A percentile compares a stretch with the other conserved stretches of the same genome.
Evolutionary conservation across 2,797 vertebrate species (phyloP).

Genomic region (Ctenopoma multispine): DNA sequence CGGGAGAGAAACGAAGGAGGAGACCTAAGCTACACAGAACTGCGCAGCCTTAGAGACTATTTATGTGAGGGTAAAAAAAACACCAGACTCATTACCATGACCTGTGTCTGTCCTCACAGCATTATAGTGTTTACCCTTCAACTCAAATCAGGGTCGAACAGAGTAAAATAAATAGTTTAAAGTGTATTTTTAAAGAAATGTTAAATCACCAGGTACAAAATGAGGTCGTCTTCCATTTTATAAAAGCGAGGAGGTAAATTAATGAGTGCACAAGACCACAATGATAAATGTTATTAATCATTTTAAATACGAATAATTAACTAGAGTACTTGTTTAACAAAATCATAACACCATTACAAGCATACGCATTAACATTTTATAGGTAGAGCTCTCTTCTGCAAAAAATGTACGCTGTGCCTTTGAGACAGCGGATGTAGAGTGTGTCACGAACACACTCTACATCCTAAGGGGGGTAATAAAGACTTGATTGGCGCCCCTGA

Average conservation of each 20-base stretch:
- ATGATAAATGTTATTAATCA: constrained; percentile 17
- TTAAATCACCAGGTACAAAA: constrained; percentile 17
- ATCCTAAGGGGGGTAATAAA: background rate
- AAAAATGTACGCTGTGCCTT: constrained; percentile 18
- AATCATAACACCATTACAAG: constrained; percentile 53
- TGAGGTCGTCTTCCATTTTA: constrained; percentile 9
- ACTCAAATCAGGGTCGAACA: constrained; percentile 14
- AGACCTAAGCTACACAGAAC: constrained; percentile 27
- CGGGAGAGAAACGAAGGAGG: constrained; percentile 26
- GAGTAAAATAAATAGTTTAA: constrained; percentile 19
- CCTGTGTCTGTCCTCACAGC: constrained; percentile 24
- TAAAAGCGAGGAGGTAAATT: constrained; percentile 21
- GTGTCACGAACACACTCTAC: background rate
- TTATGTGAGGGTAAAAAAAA: constrained; percentile 16
- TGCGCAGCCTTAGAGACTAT: constrained; percentile 23
- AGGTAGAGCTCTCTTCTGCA: background rate
- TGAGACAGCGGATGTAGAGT: too few species aligned
- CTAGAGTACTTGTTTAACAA: constrained; percentile 24
- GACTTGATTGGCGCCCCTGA: background rate
- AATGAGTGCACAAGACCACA: constrained; percentile 18
- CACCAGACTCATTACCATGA: constrained; percentile 35
- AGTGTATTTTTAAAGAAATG: constrained; percentile 26
- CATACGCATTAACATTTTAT: constrained; percentile 44
- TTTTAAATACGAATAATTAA: constrained; percentile 45
- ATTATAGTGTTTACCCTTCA: constrained; percentile 17